Conservation (phyloP, 2,113 vertebrate species). For the Patagioenas fasciata region DNA sequence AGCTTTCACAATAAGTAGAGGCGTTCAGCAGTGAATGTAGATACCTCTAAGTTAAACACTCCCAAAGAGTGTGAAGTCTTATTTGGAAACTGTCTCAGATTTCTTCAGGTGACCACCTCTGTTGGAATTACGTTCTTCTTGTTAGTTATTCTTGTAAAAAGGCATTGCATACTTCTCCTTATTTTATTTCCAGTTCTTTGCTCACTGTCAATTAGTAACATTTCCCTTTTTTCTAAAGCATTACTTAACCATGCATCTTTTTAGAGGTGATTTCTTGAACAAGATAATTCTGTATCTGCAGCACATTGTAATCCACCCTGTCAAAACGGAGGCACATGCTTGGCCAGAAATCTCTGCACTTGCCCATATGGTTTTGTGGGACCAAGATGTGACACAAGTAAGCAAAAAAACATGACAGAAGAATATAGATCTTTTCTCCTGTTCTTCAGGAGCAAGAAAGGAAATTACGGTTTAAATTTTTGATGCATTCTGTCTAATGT, state of each 20-base stretch:
- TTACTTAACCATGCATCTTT: neutral
- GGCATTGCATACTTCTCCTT: neutral
- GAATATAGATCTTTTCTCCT: neutral
- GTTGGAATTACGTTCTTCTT: neutral
- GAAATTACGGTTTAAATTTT: neutral
- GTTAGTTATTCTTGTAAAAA: neutral
- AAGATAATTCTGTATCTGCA: constrained; percentile 50
- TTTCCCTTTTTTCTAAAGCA: neutral
- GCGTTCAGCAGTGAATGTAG: neutral
- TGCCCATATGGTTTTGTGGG: constrained; percentile 91
- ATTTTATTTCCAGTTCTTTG: neutral
- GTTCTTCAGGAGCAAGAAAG: neutral
- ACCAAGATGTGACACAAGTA: constrained; percentile 89
- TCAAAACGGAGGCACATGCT: constrained; percentile 84
- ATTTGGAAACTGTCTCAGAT: neutral
- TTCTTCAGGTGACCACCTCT: neutral
- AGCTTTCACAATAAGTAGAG: neutral
- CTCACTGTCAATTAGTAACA: neutral
- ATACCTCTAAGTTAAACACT: neutral
- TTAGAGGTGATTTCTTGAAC: neutral
- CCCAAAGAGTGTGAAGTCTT: neutral
- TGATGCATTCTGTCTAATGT: neutral
- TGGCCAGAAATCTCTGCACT: constrained; percentile 86
- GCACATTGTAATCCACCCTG: constrained; percentile 84
- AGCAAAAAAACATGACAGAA: constrained; percentile 50